These are phyloP conservation scores for Cynaeus angustus DNA, from an alignment of 2,888 invertebrate genomes.

Conservation along the genomic window DNA sequence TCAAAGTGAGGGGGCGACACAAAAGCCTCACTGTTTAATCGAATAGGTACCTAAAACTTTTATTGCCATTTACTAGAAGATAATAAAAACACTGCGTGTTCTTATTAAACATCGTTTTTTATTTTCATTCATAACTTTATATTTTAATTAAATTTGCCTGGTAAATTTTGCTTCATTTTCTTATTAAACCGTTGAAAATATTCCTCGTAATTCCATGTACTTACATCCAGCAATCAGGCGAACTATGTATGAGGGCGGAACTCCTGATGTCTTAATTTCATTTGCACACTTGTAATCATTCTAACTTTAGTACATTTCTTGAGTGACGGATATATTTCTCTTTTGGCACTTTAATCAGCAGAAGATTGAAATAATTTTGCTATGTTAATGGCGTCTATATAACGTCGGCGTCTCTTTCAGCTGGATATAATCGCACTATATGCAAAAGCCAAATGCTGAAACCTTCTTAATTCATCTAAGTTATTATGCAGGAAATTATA, in stretches of 20 bases:
- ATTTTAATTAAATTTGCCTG: too few relatives aligned
- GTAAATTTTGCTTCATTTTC: too few relatives aligned
- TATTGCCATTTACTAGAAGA: constrained; percentile 40
- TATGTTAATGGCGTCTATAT: constrained; percentile 29
- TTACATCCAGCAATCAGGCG: background rate
- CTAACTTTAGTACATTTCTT: constrained; percentile 7
- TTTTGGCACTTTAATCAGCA: constrained; percentile 16
- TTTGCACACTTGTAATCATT: constrained; percentile 1
- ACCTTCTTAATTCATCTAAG: constrained; percentile 37
- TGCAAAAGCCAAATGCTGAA: constrained; percentile 32
- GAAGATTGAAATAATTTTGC: constrained; percentile 19
- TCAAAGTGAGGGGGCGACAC: constrained; percentile 42
- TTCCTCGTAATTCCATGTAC: too few relatives aligned
- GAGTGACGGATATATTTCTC: constrained; percentile 5
- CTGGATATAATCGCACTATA: constrained; percentile 16
- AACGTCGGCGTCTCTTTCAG: constrained; percentile 26
- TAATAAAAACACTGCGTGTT: constrained; percentile 9
- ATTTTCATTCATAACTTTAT: too few relatives aligned
- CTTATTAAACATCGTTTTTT: too few relatives aligned
- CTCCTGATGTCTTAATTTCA: constrained; percentile 9
- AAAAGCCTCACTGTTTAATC: constrained; percentile 43
- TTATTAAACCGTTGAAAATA: too few relatives aligned
- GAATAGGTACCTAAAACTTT: constrained; percentile 40
- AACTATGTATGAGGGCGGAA: background rate
- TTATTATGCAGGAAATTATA: constrained; percentile 35